Evolutionary conservation across 2,113 vertebrate genomes (phyloP), one percentile per base, ranked within the genome.

Genomic region (Campylomormyrus tamandua): DNA sequence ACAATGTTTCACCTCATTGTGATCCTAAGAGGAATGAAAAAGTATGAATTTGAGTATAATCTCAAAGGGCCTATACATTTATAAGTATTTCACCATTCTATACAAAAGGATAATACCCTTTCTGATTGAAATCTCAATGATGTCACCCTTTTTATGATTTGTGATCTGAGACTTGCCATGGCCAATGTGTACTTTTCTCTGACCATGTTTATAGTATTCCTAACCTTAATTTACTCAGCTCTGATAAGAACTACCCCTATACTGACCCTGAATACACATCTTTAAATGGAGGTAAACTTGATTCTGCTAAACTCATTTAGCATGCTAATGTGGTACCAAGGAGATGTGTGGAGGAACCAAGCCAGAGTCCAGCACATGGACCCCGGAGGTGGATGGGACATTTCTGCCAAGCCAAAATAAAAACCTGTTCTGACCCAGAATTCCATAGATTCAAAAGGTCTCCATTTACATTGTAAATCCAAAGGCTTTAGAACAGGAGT

Each of bases 391-490:
- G 13, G 35, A 85, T 4, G 83, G 80, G 21, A 85, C 83, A 85
- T 85, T 48, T 85, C 21, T 85, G 21, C 46, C 2, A 8, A 85
- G 46, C 46, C 42, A 85, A 85, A 83, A 83, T 83, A 83, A 83
- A n/a, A 39, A 85, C 3, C 19, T 85, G 83, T 9, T n/a, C 83
- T 85, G 45, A 45, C 39, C 39, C 83, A 48, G 45, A 27, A 46
- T 24, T 85, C 35, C 42, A 85, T 27, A 85, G 83, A 85, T 85
- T 45, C 24, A 85, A 48, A 85, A 85, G 42, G 83, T 85, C 83
- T 85, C 19, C 42, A 46, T 85, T 85, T 85, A 49, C 83, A 85
- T 85, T 85, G 83, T 21, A 85, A 85, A 85, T 85, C 24, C 13
- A 85, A 48, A 45, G 6, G 7, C 19, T 84, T 84, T 21, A 19